These are phyloP conservation scores for Neosilurus hyrtlii DNA, from an alignment of 2,797 vertebrate genomes.

Conservation along the genomic window DNA sequence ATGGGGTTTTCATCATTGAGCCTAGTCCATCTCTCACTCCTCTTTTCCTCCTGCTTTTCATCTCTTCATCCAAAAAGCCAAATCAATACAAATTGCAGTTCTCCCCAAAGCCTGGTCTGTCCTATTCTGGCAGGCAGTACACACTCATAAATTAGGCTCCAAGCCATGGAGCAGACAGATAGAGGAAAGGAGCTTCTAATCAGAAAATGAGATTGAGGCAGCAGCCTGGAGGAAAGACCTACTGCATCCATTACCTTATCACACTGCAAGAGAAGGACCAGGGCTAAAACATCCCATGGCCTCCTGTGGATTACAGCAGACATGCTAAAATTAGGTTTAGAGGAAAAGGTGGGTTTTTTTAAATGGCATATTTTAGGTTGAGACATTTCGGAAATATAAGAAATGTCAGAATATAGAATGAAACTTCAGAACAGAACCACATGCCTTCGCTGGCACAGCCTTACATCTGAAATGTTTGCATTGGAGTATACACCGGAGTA, in stretches of 20 bases:
- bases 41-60: slow-evolving; percentile 48
- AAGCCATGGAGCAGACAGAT: slow-evolving; percentile 45
- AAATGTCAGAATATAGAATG: neutral
- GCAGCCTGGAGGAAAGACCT: slow-evolving; percentile 44
- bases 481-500: neutral
- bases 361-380: neutral
- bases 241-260: slow-evolving; percentile 63
- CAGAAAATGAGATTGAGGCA: slow-evolving; percentile 54
- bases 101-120: slow-evolving; percentile 41
- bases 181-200: slow-evolving; percentile 54
- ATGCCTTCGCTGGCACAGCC: neutral
- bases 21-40: slow-evolving; percentile 47
- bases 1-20: slow-evolving; percentile 54
- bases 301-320: slow-evolving; percentile 53
- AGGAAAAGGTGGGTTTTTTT: slow-evolving; percentile 3
- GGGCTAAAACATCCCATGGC: slow-evolving; percentile 29
- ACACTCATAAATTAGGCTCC: slow-evolving; percentile 60
- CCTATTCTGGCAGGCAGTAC: slow-evolving; percentile 39
- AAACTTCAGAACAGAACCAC: neutral
- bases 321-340: slow-evolving; percentile 23
- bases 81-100: slow-evolving; percentile 60
- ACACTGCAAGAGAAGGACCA: slow-evolving; percentile 44
- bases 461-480: neutral
- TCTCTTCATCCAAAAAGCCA: slow-evolving; percentile 52
- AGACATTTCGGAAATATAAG: neutral